These are phyloP conservation scores for Eupsilia transversa DNA, from an alignment of 2,888 invertebrate species.

Conservation along the genomic window DNA sequence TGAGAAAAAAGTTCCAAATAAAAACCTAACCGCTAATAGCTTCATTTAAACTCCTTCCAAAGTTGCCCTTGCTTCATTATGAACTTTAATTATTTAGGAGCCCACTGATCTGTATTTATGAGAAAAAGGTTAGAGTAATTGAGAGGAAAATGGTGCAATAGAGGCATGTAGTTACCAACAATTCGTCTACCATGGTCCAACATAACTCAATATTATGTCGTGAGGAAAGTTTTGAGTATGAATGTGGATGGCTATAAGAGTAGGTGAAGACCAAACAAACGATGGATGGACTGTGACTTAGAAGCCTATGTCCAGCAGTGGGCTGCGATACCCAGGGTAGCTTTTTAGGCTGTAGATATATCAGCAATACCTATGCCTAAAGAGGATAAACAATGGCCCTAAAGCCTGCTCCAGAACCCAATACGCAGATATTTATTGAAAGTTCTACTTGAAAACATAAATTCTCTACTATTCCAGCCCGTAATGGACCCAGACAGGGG, in stretches of 20 bases:
- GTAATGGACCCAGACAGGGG: slow-evolving; percentile 94
- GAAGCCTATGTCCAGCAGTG: too few species aligned
- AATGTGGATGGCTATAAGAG: too few species aligned
- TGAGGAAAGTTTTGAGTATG: too few species aligned
- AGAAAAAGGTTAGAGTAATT: background rate
- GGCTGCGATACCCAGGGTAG: too few species aligned
- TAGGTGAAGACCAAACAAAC: too few species aligned
- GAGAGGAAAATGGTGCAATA: background rate
- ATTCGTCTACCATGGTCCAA: background rate
- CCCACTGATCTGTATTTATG: slow-evolving; percentile 13
- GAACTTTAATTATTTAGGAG: slow-evolving; percentile 55
- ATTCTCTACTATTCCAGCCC: slow-evolving; percentile 79
- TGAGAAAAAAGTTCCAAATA: slow-evolving; percentile 1
- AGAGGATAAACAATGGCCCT: background rate
- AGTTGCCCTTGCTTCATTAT: slow-evolving; percentile 43
- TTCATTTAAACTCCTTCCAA: slow-evolving; percentile 54
- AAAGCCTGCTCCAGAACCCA: background rate
- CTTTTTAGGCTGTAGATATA: too few species aligned
- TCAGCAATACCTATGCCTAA: background rate
- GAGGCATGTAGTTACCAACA: background rate
- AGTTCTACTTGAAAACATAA: background rate
- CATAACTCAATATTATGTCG: background rate
- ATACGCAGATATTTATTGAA: background rate
- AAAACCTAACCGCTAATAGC: slow-evolving; percentile 41
- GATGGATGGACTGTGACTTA: too few species aligned